Evolutionary conservation across 1,140 invertebrate species (phyloP).

Genomic region (Marisa cornuarietis): DNA sequence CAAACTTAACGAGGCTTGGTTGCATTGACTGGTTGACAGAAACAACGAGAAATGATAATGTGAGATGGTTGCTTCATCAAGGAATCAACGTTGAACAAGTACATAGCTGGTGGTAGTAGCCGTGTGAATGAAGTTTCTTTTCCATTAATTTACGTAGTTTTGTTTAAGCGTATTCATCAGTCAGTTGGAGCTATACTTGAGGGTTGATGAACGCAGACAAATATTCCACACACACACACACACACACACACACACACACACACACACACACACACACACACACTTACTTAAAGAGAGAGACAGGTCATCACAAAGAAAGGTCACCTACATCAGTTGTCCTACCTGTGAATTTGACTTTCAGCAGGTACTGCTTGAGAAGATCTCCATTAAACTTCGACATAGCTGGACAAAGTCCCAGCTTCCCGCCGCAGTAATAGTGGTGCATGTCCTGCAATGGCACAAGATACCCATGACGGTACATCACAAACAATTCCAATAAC

Average conservation of each 20-base stretch:
- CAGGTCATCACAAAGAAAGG: background rate
- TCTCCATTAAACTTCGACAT: slow-evolving; percentile 91
- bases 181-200: too few relatives aligned
- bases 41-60: too few relatives aligned
- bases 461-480: too few relatives aligned
- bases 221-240: background rate
- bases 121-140: too few relatives aligned
- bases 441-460: slow-evolving; percentile 75
- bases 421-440: slow-evolving; percentile 76
- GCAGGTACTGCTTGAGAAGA: slow-evolving; percentile 82
- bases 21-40: too few relatives aligned
- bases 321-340: slow-evolving; percentile 47
- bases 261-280: background rate
- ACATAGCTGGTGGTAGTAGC: too few relatives aligned
- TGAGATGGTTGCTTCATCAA: too few relatives aligned
- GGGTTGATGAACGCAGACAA: background rate
- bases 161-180: too few relatives aligned
- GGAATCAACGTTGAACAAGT: too few relatives aligned
- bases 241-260: background rate
- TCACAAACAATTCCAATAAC: too few relatives aligned
- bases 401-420: slow-evolving; percentile 80
- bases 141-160: too few relatives aligned
- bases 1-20: too few relatives aligned
- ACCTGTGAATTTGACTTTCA: slow-evolving; percentile 87
- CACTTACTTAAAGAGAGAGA: background rate